These are phyloP conservation scores for Phyto melanocephala DNA, from an alignment of 2,888 invertebrate species.

Conservation along the genomic window DNA sequence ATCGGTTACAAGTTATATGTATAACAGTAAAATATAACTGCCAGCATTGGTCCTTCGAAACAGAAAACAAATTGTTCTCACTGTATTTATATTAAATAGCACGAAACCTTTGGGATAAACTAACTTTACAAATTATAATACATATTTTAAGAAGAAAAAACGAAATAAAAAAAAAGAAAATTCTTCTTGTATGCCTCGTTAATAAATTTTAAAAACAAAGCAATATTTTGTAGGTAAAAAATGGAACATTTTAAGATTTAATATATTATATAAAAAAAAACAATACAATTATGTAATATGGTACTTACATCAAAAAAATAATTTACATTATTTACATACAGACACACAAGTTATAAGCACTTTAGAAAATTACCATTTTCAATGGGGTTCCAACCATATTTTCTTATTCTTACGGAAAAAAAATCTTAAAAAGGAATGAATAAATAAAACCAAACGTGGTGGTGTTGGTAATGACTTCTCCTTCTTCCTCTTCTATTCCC, in stretches of 20 bases:
- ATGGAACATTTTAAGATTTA: neutral
- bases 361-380: conserved; percentile 48
- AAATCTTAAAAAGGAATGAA: neutral
- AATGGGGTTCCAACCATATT: conserved; percentile 10
- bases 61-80: neutral
- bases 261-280: conserved; percentile 38
- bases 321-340: conserved; percentile 59
- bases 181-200: conserved; percentile 37
- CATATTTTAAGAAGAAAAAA: neutral
- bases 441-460: neutral
- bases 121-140: neutral
- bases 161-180: neutral
- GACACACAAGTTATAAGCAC: conserved; percentile 32
- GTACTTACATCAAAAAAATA: too few relatives aligned
- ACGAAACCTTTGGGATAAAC: conserved; percentile 33
- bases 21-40: too few relatives aligned
- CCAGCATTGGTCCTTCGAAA: too few relatives aligned
- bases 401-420: neutral
- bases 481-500: neutral
- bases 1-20: too few relatives aligned
- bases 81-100: too few relatives aligned
- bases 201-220: neutral
- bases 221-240: conserved; percentile 3
- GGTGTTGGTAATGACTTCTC: neutral
- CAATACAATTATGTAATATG: too few relatives aligned